phyloP scores from a whole-genome alignment of 2,113 vertebrate species.

The Regulus satrapa region DNA sequence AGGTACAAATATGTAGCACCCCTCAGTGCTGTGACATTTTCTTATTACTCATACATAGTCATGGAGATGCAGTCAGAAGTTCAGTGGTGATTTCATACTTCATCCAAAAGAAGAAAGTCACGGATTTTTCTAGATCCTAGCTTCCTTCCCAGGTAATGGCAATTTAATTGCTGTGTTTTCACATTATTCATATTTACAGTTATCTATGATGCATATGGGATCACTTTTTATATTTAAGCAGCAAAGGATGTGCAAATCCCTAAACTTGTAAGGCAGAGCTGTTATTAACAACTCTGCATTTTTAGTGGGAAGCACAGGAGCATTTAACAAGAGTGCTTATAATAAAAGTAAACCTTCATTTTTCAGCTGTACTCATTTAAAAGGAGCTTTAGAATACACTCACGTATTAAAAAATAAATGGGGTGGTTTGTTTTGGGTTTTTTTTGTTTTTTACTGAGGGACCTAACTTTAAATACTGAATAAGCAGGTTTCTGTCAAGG shows the following conservation, averaged over 20 bases:
- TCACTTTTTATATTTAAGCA: not conserved
- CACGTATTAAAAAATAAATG: not conserved
- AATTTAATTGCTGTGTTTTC: conserved; percentile 10
- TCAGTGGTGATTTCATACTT: not conserved
- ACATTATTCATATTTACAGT: not conserved
- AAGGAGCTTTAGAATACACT: not conserved
- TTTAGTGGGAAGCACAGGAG: not conserved
- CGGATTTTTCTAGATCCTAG: not conserved
- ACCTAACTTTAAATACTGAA: not conserved
- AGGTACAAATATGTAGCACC: not conserved
- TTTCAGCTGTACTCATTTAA: not conserved
- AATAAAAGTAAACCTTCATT: not conserved
- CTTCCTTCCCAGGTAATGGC: not conserved
- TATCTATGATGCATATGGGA: not conserved
- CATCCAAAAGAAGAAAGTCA: not conserved
- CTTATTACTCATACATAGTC: not conserved
- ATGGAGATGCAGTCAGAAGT: not conserved
- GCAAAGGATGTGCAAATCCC: not conserved
- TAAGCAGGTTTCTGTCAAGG: not conserved
- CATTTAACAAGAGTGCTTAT: not conserved
- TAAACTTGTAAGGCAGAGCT: not conserved
- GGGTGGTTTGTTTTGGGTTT: not conserved
- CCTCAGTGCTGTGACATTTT: not conserved
- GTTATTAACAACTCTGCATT: not conserved
- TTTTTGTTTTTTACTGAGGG: not conserved